phyloP scores from a whole-genome alignment of 2,797 vertebrate genomes.

The Peromyscus eremicus region DNA sequence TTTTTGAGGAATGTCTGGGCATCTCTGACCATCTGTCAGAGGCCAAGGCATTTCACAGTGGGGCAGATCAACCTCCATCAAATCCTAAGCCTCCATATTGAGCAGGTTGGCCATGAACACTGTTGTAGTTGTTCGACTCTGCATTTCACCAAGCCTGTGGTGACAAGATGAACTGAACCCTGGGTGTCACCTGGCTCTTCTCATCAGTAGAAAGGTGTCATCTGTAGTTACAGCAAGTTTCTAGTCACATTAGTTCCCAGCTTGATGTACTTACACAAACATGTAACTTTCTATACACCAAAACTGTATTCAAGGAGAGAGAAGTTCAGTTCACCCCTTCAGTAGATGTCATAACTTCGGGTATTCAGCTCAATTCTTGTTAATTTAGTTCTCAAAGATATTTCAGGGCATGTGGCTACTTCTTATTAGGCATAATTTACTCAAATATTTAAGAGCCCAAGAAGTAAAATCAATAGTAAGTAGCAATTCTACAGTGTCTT shows the following conservation, averaged over 20 bases:
- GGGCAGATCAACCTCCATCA: not conserved
- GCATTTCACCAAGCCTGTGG: not conserved
- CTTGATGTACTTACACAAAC: not conserved
- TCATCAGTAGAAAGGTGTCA: not conserved
- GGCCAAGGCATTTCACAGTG: conserved; percentile 21
- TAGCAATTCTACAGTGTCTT: conserved; percentile 77
- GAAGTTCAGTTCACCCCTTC: conserved; percentile 81
- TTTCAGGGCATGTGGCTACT: not conserved
- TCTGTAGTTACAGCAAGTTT: not conserved
- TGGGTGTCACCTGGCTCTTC: not conserved
- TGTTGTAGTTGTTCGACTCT: not conserved
- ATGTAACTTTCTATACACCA: conserved; percentile 4
- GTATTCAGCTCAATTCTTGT: conserved; percentile 52
- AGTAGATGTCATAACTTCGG: fast-evolving
- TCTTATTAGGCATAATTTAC: not conserved
- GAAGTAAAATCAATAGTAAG: conserved; percentile 71
- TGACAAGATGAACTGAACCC: not conserved
- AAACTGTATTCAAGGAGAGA: conserved; percentile 27
- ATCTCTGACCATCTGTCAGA: conserved; percentile 12
- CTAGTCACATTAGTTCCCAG: not conserved
- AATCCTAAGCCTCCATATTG: not conserved
- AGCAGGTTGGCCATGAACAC: not conserved
- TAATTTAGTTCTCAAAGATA: not conserved
- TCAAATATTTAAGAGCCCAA: conserved; percentile 46
- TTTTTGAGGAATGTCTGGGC: not conserved